Evolutionary conservation across 1,140 invertebrate genomes (phyloP).

Genomic region (Drosophila parabipectinata): DNA sequence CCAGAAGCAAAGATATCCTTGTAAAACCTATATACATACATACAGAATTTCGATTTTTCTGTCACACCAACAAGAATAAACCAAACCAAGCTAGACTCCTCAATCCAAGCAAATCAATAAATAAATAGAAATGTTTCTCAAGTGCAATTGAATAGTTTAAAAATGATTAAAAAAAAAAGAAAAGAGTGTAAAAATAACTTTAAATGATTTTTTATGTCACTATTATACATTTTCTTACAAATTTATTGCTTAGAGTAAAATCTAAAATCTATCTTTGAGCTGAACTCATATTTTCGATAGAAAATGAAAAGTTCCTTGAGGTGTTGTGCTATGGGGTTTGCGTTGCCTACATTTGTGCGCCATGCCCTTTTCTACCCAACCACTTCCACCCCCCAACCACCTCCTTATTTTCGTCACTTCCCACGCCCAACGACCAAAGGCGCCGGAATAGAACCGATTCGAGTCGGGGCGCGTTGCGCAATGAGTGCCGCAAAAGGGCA

Average conservation of each 20-base stretch:
- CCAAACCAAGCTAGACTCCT: conserved; percentile 14
- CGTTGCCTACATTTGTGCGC: conserved; percentile 72
- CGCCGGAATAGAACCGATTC: conserved; percentile 47
- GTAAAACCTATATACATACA: conserved; percentile 79
- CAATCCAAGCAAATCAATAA: conserved; percentile 1
- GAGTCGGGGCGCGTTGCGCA: conserved; percentile 67
- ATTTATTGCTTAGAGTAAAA: neutral
- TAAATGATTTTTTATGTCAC: neutral
- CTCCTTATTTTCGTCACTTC: conserved; percentile 1
- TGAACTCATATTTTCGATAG: neutral
- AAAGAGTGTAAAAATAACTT: neutral
- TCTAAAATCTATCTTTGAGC: neutral
- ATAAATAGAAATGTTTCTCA: neutral
- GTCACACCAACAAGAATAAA: conserved; percentile 31
- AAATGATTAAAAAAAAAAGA: neutral
- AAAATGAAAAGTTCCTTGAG: neutral
- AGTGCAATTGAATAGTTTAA: neutral
- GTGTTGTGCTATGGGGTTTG: neutral
- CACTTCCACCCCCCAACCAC: conserved; percentile 5
- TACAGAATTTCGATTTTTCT: conserved; percentile 63
- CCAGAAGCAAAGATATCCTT: conserved; percentile 66
- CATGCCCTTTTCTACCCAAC: conserved; percentile 44
- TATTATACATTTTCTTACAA: neutral
- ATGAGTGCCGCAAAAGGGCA: conserved; percentile 57
- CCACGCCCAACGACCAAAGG: conserved; percentile 19